Conservation (phyloP, 1,140 invertebrate genomes). For the Drosophila simulans region DNA sequence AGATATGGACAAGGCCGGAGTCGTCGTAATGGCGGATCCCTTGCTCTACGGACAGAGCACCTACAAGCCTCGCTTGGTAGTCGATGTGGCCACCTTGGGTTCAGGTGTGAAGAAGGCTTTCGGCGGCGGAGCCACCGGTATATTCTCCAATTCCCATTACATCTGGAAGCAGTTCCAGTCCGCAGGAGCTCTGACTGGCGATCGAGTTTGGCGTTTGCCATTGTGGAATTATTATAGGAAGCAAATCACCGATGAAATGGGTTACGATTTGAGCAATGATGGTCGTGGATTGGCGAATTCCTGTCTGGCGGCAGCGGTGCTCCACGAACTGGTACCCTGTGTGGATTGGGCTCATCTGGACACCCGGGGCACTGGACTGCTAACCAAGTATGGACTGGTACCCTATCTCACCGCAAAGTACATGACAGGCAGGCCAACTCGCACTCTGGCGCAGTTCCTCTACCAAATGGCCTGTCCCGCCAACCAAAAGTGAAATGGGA, state of each 20-base stretch:
- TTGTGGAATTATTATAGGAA: constrained; percentile 92
- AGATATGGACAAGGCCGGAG: constrained; percentile 94
- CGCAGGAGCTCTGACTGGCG: constrained; percentile 91
- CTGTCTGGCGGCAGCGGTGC: constrained; percentile 89
- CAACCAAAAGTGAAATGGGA: constrained; percentile 24
- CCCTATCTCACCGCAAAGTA: constrained; percentile 86
- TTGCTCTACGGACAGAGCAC: constrained; percentile 89
- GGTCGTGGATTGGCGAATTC: constrained; percentile 85
- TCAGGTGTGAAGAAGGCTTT: constrained; percentile 85
- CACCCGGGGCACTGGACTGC: constrained; percentile 88
- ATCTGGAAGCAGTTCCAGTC: constrained; percentile 88
- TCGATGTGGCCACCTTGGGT: constrained; percentile 91
- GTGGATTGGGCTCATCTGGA: constrained; percentile 89
- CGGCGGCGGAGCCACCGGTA: constrained; percentile 91
- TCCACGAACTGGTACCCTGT: constrained; percentile 88
- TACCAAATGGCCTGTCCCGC: constrained; percentile 85
- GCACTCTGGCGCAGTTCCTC: constrained; percentile 72
- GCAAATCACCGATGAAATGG: constrained; percentile 86
- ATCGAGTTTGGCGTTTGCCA: constrained; percentile 95
- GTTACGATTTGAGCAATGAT: constrained; percentile 88
- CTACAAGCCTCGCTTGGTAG: constrained; percentile 87
- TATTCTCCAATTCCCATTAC: constrained; percentile 90
- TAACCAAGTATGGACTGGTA: constrained; percentile 85
- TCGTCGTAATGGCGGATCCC: constrained; percentile 95
- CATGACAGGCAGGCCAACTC: constrained; percentile 84